Conservation (phyloP, 2,888 invertebrate species). For the Orthonevra nobilis region DNA sequence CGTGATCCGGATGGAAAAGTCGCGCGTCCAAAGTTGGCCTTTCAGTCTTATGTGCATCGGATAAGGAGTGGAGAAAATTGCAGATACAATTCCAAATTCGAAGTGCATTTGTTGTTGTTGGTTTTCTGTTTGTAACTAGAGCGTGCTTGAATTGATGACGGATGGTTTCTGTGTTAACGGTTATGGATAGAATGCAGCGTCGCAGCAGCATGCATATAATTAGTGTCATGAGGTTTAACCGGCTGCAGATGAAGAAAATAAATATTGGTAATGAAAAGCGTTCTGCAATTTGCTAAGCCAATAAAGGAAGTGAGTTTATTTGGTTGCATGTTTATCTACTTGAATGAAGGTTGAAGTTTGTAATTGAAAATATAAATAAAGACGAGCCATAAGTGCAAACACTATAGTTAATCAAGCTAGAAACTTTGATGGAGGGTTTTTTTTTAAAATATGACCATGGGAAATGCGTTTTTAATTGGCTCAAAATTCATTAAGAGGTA, state of each 20-base stretch:
- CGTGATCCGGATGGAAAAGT: conserved; percentile 57
- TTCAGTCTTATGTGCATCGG: conserved; percentile 53
- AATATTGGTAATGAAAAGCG: not conserved
- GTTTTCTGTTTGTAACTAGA: conserved; percentile 23
- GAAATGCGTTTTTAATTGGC: no score
- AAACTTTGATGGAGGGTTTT: no score
- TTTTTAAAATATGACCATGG: no score
- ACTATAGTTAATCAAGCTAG: no score
- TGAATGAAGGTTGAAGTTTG: not conserved
- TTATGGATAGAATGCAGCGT: conserved; percentile 12
- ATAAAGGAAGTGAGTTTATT: not conserved
- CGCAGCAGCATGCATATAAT: not conserved
- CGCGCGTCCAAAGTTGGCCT: conserved; percentile 39
- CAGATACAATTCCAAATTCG: conserved; percentile 46
- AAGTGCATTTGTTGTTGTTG: no score
- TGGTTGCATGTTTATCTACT: not conserved
- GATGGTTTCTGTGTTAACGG: conserved; percentile 18
- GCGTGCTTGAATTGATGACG: conserved; percentile 4
- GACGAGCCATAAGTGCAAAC: not conserved
- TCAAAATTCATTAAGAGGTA: no score
- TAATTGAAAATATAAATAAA: conserved; percentile 1
- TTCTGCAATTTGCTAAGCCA: not conserved
- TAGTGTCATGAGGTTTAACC: conserved; percentile 21
- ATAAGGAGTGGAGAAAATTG: conserved; percentile 68
- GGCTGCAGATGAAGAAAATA: not conserved